Conservation (phyloP, 1,140 invertebrate genomes). For the Ectropis grisescens region DNA sequence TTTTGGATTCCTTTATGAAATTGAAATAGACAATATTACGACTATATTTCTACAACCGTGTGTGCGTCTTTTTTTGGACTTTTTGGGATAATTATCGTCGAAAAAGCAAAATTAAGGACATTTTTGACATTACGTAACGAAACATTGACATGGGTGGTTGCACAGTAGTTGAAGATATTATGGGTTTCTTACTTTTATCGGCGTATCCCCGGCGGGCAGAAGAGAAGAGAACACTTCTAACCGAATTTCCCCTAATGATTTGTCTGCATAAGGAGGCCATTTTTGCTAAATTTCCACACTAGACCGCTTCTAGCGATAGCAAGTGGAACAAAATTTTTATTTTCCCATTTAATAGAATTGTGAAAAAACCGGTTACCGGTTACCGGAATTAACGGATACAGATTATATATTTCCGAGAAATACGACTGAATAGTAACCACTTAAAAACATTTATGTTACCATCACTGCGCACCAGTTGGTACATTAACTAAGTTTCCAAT, state of each 20-base stretch:
- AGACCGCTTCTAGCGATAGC: constrained; percentile 59
- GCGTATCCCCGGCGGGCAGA: constrained; percentile 55
- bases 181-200: constrained; percentile 58
- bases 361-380: not conserved
- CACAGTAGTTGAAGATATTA: constrained; percentile 15
- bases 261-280: constrained; percentile 68
- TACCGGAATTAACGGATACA: not conserved
- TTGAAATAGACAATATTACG: too few relatives aligned
- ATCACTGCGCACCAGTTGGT: too few relatives aligned
- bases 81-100: too few relatives aligned
- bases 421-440: not conserved
- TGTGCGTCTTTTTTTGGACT: too few relatives aligned
- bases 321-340: constrained; percentile 33
- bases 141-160: constrained; percentile 49
- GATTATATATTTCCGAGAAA: not conserved
- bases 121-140: constrained; percentile 67
- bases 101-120: too few relatives aligned
- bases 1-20: too few relatives aligned
- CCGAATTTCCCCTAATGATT: constrained; percentile 58
- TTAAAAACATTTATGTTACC: too few relatives aligned
- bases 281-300: constrained; percentile 46
- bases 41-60: too few relatives aligned
- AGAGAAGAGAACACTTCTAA: constrained; percentile 48
- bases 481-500: too few relatives aligned
- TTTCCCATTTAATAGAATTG: not conserved